Base-by-base conservation (phyloP, 1,140 invertebrate species). In the Drosophila biarmipes region DNA sequence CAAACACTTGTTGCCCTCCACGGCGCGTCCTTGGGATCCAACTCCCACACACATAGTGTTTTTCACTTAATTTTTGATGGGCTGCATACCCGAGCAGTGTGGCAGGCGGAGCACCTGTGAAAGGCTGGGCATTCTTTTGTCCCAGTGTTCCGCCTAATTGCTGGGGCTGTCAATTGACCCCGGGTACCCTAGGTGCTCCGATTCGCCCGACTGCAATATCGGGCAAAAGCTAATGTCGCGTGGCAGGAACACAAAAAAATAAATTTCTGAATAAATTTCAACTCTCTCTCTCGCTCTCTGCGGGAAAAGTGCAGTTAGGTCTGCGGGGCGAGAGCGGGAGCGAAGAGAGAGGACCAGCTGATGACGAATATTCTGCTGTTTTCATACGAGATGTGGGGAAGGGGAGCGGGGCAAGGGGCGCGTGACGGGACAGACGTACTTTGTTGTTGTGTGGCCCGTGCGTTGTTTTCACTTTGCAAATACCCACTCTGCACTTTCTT, bases 281-380 rank as follows among this genome's bases (percentile, higher is more conserved):
- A 43, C 38, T 49, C 15, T 35, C 48, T 34, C 45, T 43, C 68
- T 56, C 63, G 40, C 40, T 19, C 17, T n/a, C 17, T 40, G 35
- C 40, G n/a, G n/a, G n/a, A n/a, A 34, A 81, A 78, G 64, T 74
- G 72, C 68, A 87, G 63, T 58, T 38, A 80, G n/a, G 10, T 49
- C 5, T 19, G 52, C 69, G 35, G 53, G 54, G 48, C 29, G 49
- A 54, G 61, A 59, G n/a, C n/a, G n/a, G n/a, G 69, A 61, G 58
- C 64, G 54, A 71, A 64, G 7, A 51, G 57, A 46, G 45, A 48
- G 73, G 53, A 82, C 78, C 82, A 87, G 82, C 82, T 87, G 82
- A 87, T 87, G 82, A 87, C 82, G 82, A 87, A 87, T 87, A 73
- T 89, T 81, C 71, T 71, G 63, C 64, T 69, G 64, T 69, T 78